These are phyloP conservation scores for Deroplatys truncata DNA, from an alignment of 2,888 invertebrate species.

Conservation along the genomic window DNA sequence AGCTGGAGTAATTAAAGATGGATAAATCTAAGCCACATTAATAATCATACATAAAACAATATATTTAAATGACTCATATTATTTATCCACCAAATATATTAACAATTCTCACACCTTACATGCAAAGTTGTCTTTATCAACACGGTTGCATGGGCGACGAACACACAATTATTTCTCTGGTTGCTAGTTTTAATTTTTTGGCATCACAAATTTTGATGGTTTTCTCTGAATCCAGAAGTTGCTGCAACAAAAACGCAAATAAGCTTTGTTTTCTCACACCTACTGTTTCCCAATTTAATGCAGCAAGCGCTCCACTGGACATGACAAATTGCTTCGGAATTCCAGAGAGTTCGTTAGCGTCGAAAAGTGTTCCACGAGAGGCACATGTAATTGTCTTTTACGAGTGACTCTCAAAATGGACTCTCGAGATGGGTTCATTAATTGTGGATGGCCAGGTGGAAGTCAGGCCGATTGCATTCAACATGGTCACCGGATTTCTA, in stretches of 20 bases:
- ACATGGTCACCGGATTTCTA: no score
- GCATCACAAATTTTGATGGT: background rate
- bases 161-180: no score
- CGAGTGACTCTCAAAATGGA: background rate
- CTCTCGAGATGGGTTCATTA: background rate
- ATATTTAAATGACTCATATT: no score
- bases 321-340: background rate
- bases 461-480: background rate
- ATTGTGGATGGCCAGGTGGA: background rate
- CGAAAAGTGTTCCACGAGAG: background rate
- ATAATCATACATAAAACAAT: no score
- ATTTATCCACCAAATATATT: no score
- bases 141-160: no score
- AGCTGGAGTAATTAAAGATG: no score
- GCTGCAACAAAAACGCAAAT: background rate
- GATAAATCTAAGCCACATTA: fast-evolving
- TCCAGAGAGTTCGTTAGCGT: background rate
- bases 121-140: no score
- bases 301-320: background rate
- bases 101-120: no score
- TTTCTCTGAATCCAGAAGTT: background rate
- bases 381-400: background rate
- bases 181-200: no score
- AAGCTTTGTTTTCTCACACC: background rate
- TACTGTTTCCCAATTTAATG: background rate